phyloP scores from a whole-genome alignment of 2,797 vertebrate species.

The Chaetophractus vellerosus region DNA sequence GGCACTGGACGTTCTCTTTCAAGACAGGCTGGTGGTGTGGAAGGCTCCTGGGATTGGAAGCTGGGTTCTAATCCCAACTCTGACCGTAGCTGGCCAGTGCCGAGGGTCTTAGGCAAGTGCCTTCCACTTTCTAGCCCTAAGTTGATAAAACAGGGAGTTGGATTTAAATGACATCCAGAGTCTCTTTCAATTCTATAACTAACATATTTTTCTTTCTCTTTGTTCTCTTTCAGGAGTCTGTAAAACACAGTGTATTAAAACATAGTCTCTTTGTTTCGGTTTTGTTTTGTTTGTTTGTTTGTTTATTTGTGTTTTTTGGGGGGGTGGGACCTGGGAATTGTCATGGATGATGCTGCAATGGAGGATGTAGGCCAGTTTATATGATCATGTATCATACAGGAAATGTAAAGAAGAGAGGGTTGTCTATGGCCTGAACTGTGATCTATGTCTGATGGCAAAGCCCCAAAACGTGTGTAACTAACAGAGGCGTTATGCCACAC shows the following conservation, averaged over 20 bases:
- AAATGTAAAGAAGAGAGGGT: no score
- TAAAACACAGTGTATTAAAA: neutral
- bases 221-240: neutral
- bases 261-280: no score
- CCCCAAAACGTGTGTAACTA: no score
- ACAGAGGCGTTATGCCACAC: no score
- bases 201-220: neutral
- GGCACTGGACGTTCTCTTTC: neutral
- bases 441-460: no score
- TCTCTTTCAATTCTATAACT: conserved; percentile 27
- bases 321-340: no score
- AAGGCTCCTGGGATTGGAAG: neutral
- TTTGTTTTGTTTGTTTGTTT: no score
- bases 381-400: no score
- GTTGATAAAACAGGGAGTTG: conserved; percentile 21
- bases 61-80: neutral
- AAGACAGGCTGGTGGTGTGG: neutral
- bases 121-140: neutral
- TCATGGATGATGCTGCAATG: no score
- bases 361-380: no score
- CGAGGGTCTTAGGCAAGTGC: neutral
- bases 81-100: neutral
- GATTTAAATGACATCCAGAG: neutral
- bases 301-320: no score
- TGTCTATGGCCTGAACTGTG: no score